Percentiles rank a stretch among this genome's conserved stretches.
phyloP scores from a whole-genome alignment of 2,797 vertebrate species.

The Diplodus puntazzo region DNA sequence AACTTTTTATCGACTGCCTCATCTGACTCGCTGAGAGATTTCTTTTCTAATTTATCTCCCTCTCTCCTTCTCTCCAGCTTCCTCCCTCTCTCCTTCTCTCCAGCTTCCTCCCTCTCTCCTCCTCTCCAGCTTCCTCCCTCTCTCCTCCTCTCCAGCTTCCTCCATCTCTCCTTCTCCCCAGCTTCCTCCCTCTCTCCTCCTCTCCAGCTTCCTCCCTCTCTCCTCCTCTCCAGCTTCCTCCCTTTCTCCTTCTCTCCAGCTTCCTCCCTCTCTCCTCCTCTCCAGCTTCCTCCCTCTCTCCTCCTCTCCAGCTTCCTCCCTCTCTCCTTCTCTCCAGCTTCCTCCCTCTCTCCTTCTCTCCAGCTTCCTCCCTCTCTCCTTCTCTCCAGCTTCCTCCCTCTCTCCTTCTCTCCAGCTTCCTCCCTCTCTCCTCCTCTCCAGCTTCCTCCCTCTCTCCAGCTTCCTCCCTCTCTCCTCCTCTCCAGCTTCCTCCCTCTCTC shows the following conservation, averaged over 20 bases:
- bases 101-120: no score
- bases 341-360: constrained; percentile 29
- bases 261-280: constrained; percentile 13
- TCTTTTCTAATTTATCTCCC: constrained; percentile 39
- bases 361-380: constrained; percentile 12
- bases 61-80: constrained; percentile 19
- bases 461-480: constrained; percentile 13
- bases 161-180: no score
- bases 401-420: constrained; percentile 14
- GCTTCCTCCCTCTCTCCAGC: constrained; percentile 12
- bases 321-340: no score
- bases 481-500: constrained; percentile 13
- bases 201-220: constrained; percentile 11
- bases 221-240: no score
- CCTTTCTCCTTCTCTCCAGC: constrained; percentile 21
- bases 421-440: no score
- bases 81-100: constrained; percentile 6
- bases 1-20: constrained; percentile 67
- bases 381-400: no score
- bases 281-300: constrained; percentile 40
- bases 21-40: constrained; percentile 67
- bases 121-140: no score
- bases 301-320: constrained; percentile 7
- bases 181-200: constrained; percentile 30
- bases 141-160: constrained; percentile 14